Evolutionary conservation across 2,113 vertebrate species (phyloP).

Genomic region (Podilymbus podiceps): DNA sequence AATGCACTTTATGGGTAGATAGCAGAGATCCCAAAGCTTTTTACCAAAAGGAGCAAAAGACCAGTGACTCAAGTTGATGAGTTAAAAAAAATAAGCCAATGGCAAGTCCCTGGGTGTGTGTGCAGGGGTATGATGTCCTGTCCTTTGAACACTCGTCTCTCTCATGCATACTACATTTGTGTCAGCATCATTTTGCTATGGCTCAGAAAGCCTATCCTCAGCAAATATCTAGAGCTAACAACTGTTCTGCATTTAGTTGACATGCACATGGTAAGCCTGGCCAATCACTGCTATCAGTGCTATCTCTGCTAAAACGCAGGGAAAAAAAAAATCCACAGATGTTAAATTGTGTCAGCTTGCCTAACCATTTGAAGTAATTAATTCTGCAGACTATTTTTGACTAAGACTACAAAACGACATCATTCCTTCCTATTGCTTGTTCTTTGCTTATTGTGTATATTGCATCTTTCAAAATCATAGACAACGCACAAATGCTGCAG

Average conservation of each 20-base stretch:
- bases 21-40: not conserved
- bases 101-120: not conserved
- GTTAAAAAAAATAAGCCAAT: not conserved
- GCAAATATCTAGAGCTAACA: slow-evolving; percentile 28
- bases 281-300: slow-evolving; percentile 33
- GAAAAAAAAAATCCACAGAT: slow-evolving; percentile 11
- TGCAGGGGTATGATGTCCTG: not conserved
- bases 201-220: slow-evolving; percentile 34
- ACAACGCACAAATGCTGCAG: not conserved
- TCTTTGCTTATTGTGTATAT: not conserved
- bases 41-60: not conserved
- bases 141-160: not conserved
- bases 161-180: not conserved
- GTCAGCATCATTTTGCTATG: slow-evolving; percentile 22
- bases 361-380: slow-evolving; percentile 26
- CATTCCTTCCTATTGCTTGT: not conserved
- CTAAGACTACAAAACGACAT: not conserved
- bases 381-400: slow-evolving; percentile 35
- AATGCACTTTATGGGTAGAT: not conserved
- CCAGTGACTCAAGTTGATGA: not conserved
- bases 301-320: not conserved
- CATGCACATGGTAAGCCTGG: not conserved
- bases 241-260: slow-evolving; percentile 40
- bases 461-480: not conserved
- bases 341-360: slow-evolving; percentile 48